Percentiles rank a stretch among this genome's conserved stretches.
These are phyloP conservation scores for Mythimna lalbum DNA, from an alignment of 2,888 invertebrate genomes.

Conservation along the genomic window DNA sequence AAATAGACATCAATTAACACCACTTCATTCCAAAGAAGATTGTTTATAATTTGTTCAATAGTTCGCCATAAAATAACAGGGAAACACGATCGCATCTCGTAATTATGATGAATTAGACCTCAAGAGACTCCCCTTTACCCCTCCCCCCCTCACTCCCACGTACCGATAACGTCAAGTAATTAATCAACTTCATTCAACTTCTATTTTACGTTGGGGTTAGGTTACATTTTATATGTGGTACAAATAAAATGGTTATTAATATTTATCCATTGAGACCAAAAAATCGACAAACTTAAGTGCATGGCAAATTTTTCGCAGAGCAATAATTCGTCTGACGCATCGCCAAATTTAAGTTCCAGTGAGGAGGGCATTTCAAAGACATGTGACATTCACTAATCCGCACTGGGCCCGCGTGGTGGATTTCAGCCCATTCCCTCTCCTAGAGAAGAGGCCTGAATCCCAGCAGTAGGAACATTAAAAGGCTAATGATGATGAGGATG, in stretches of 20 bases:
- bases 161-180: slow-evolving; percentile 68
- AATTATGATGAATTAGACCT: slow-evolving; percentile 69
- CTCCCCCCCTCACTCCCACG: slow-evolving; percentile 8
- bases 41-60: slow-evolving; percentile 62
- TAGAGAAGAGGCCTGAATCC: too few species aligned
- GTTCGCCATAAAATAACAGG: slow-evolving; percentile 59
- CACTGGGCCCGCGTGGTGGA: too few species aligned
- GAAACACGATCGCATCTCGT: slow-evolving; percentile 65
- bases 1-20: slow-evolving; percentile 47
- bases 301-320: too few species aligned
- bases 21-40: slow-evolving; percentile 32
- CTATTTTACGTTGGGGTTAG: slow-evolving; percentile 53
- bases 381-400: too few species aligned
- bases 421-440: too few species aligned
- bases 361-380: too few species aligned
- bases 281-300: too few species aligned
- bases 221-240: slow-evolving; percentile 48
- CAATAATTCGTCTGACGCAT: too few species aligned
- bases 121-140: slow-evolving; percentile 29
- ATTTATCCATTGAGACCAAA: neutral
- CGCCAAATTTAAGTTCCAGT: too few species aligned
- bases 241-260: slow-evolving; percentile 37
- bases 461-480: too few species aligned
- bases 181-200: slow-evolving; percentile 72
- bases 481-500: too few species aligned